Evolutionary conservation across 64 coral and sea anemone genomes (phyloP).

Genomic region (Platygyra sinensis): DNA sequence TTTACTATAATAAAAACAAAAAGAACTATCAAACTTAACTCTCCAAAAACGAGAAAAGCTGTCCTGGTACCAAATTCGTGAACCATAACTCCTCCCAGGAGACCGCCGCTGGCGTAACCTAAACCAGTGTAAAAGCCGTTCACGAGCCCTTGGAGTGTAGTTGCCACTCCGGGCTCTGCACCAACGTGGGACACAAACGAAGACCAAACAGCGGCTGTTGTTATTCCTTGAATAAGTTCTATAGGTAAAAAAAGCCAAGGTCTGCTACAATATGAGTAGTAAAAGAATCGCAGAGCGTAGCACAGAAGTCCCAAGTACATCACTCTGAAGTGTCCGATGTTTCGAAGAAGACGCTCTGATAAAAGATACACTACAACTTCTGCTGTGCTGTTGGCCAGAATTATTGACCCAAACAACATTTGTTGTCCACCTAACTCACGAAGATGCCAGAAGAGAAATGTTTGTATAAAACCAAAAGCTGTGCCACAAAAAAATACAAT

Average conservation of each 20-base stretch:
- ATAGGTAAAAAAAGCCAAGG: slow-evolving; percentile 96
- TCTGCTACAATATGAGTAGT: slow-evolving; percentile 93
- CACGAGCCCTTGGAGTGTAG: slow-evolving; percentile 91
- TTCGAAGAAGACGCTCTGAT: slow-evolving; percentile 84
- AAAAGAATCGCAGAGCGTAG: slow-evolving; percentile 94
- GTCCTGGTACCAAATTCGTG: slow-evolving; percentile 93
- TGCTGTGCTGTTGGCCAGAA: slow-evolving; percentile 79
- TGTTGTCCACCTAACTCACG: slow-evolving; percentile 87
- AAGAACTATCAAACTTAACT: slow-evolving; percentile 90
- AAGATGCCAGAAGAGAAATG: slow-evolving; percentile 97
- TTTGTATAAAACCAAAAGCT: slow-evolving; percentile 96
- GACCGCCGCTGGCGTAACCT: slow-evolving; percentile 87
- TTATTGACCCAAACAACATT: slow-evolving; percentile 90
- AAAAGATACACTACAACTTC: slow-evolving; percentile 87
- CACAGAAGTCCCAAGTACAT: slow-evolving; percentile 94
- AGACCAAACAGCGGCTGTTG: slow-evolving; percentile 94
- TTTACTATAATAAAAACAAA: slow-evolving; percentile 95
- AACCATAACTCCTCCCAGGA: slow-evolving; percentile 90
- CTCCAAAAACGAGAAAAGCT: slow-evolving; percentile 94
- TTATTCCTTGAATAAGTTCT: slow-evolving; percentile 95
- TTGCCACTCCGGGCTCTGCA: slow-evolving; percentile 66
- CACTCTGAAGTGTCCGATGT: slow-evolving; percentile 81
- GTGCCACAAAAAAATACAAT: slow-evolving; percentile 99
- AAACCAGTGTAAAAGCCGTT: slow-evolving; percentile 95
- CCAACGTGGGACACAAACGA: slow-evolving; percentile 98